Evolutionary conservation across 2,797 vertebrate genomes (phyloP), one percentile per base, ranked within the genome.

Genomic region (Tarsius wallacei): DNA sequence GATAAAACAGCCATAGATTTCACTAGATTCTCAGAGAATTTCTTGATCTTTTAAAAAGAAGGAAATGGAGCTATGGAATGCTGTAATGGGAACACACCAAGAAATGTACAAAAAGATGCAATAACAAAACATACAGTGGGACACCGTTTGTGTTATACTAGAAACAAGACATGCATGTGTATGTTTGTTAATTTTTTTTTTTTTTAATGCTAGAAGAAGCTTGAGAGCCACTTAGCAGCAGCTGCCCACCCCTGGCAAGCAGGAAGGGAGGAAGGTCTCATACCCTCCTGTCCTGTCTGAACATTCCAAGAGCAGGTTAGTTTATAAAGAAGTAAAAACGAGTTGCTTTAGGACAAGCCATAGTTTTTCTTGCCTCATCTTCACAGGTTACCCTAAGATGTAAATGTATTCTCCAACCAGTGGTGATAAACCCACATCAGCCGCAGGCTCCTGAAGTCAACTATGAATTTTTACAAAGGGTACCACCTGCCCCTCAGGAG

Each of bases 341-440:
- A 78, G 74, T 53, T 47, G 33, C 71, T 94, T 94, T 80, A 87
- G 86, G 51, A 94, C 63, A 82, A 80, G 14, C 33, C 21, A 3
- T 63, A 24, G 24, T 49, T 82, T n/a, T 55, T 71, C 61, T 53
- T 78, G 64, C 26, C 57, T 87, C 74, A 28, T 47, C 53, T 64
- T 17, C 4, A 76, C n/a, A 71, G 49, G 31, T 13, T 51, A 21
- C 57, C 31, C 80, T 74, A 42, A 49, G 26, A 78, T 78, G 16
- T 49, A 7, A 63, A 6, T 74, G 9, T 42, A 81, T 55, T 84
- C 36, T 77, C 71, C 63, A 63, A 64, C n/a, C 68, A 91, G n/a
- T 0, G 2, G 21, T 26, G 91, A 71, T 84, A 82, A 76, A 96
- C 42, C 36, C 59, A n/a, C 1, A 1, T 24, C 36, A 80, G 14